phyloP scores from a whole-genome alignment of 2,797 vertebrate species.

The Aldrovandia affinis region DNA sequence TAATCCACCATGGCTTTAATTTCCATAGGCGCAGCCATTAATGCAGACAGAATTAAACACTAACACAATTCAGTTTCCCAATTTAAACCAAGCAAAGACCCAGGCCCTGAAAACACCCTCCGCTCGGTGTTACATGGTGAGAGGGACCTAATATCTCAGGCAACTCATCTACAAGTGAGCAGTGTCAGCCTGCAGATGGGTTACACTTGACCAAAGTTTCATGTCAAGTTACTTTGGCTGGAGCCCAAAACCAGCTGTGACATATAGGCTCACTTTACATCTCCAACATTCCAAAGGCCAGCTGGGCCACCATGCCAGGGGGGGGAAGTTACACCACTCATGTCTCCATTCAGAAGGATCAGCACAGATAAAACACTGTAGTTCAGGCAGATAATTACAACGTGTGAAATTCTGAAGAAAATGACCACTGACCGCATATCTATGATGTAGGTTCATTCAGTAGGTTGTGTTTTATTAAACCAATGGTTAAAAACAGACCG shows the following conservation, averaged over 20 bases:
- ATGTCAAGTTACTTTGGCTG: slow-evolving; percentile 65
- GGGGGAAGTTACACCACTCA: slow-evolving; percentile 40
- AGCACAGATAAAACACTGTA: not conserved
- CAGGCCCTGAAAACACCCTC: not conserved
- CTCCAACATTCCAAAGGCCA: slow-evolving; percentile 27
- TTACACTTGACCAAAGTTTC: not conserved
- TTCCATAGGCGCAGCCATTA: not conserved
- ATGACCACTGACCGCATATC: slow-evolving; percentile 44
- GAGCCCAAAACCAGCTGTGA: slow-evolving; percentile 51
- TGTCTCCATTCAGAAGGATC: not conserved
- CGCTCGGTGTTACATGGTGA: not conserved
- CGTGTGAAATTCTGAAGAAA: slow-evolving; percentile 41
- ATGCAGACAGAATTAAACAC: not conserved
- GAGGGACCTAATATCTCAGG: too few species aligned
- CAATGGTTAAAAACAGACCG: slow-evolving; percentile 62
- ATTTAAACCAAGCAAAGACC: not conserved
- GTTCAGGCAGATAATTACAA: not conserved
- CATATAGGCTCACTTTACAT: slow-evolving; percentile 49
- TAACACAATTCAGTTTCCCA: not conserved
- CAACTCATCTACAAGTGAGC: too few species aligned
- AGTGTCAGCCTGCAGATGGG: not conserved
- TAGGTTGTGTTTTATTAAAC: slow-evolving; percentile 83
- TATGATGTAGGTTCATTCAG: slow-evolving; percentile 59
- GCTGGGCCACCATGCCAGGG: not conserved
- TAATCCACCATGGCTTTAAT: not conserved